Evolutionary conservation across 2,888 invertebrate genomes (phyloP).

Genomic region (Cylindroiulus punctatus): DNA sequence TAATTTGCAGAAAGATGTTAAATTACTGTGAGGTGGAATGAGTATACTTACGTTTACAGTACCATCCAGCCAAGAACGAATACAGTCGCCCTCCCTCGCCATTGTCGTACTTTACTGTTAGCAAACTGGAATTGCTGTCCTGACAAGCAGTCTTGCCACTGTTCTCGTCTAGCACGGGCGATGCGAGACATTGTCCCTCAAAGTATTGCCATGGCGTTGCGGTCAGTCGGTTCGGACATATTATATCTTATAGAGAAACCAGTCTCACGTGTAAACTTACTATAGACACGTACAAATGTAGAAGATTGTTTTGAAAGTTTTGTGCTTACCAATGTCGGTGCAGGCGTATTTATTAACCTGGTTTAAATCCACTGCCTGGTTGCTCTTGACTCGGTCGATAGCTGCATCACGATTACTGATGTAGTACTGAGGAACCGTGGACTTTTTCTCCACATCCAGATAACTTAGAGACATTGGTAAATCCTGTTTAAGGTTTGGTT

Average conservation of each 20-base stretch:
- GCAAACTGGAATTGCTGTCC: neutral
- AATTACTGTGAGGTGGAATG: too few species aligned
- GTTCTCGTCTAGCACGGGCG: neutral
- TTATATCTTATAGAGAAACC: neutral
- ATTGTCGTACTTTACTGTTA: neutral
- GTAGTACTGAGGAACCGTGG: neutral
- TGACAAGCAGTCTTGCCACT: neutral
- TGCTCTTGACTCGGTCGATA: neutral
- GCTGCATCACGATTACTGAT: neutral
- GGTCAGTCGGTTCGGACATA: neutral
- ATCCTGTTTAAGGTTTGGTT: neutral
- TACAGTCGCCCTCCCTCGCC: neutral
- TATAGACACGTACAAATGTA: too few species aligned
- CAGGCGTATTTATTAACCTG: neutral
- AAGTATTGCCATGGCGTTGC: neutral
- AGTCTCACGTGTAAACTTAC: too few species aligned
- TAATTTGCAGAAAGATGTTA: too few species aligned
- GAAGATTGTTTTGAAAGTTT: too few species aligned
- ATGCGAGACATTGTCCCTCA: neutral
- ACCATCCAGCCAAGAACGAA: neutral
- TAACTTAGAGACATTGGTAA: neutral
- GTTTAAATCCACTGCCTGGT: neutral
- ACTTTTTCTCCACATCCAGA: neutral
- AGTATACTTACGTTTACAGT: neutral
- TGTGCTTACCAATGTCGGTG: neutral